These are phyloP conservation scores for Typhlomys cinereus DNA, from an alignment of 2,113 vertebrate genomes.

Conservation along the genomic window DNA sequence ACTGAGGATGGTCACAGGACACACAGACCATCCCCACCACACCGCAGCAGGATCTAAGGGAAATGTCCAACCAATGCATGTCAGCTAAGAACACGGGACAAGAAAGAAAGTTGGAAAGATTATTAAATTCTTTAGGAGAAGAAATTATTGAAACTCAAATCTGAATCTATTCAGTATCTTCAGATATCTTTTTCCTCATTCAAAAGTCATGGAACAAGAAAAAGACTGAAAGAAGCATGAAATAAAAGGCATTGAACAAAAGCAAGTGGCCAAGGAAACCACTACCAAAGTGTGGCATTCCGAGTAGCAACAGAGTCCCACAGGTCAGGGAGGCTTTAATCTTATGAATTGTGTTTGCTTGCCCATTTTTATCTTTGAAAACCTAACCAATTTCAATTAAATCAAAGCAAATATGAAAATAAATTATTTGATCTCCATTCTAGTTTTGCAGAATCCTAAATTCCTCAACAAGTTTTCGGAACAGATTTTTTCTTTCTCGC, in stretches of 20 bases:
- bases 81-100: background rate
- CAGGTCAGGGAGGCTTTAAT: background rate
- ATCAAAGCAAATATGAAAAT: background rate
- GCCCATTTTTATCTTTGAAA: slow-evolving; percentile 9
- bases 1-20: background rate
- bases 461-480: background rate
- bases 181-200: background rate
- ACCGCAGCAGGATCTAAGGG: background rate
- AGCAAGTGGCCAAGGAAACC: background rate
- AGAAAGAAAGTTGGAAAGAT: background rate
- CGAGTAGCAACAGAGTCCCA: background rate
- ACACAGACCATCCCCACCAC: background rate
- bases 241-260: background rate
- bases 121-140: background rate
- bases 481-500: slow-evolving; percentile 25
- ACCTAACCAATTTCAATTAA: background rate
- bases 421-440: background rate
- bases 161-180: background rate
- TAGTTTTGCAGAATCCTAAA: background rate
- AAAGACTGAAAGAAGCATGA: background rate
- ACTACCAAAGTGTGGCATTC: background rate
- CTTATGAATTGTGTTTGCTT: background rate
- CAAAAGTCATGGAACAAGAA: background rate
- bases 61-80: background rate
- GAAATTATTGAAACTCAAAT: background rate